Evolutionary conservation across 2,113 vertebrate genomes (phyloP).

Genomic region (Gallinago undulata): DNA sequence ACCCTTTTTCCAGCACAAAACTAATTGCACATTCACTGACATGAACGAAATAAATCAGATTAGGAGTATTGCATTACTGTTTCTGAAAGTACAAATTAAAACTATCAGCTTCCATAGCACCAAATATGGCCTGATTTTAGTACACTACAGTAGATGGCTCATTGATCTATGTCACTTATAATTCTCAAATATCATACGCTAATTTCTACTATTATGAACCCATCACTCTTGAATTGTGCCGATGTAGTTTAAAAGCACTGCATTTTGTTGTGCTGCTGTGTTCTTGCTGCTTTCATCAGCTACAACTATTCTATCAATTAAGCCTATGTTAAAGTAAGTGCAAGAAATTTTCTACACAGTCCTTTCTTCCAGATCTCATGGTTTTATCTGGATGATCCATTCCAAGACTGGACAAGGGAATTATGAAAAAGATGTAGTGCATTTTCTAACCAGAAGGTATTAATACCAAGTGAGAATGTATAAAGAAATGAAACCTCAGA

Average conservation of each 20-base stretch:
- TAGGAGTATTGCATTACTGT: neutral
- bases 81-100: neutral
- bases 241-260: neutral
- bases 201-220: neutral
- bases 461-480: neutral
- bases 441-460: neutral
- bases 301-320: neutral
- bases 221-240: neutral
- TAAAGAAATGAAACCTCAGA: slow-evolving; percentile 26
- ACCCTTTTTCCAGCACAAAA: neutral
- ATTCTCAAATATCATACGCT: neutral
- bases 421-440: neutral
- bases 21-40: neutral
- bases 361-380: neutral
- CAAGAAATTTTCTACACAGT: neutral
- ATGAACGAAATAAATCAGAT: neutral
- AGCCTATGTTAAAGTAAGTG: neutral
- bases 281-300: neutral
- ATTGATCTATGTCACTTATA: neutral
- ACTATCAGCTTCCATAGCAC: neutral
- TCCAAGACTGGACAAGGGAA: neutral
- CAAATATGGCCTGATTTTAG: neutral
- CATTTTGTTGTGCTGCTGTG: neutral
- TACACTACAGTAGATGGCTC: neutral
- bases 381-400: neutral